A percentile compares a stretch with the other conserved stretches of the same genome.
Conservation (phyloP, 2,888 invertebrate species). For the Teleogryllus oceanicus region DNA sequence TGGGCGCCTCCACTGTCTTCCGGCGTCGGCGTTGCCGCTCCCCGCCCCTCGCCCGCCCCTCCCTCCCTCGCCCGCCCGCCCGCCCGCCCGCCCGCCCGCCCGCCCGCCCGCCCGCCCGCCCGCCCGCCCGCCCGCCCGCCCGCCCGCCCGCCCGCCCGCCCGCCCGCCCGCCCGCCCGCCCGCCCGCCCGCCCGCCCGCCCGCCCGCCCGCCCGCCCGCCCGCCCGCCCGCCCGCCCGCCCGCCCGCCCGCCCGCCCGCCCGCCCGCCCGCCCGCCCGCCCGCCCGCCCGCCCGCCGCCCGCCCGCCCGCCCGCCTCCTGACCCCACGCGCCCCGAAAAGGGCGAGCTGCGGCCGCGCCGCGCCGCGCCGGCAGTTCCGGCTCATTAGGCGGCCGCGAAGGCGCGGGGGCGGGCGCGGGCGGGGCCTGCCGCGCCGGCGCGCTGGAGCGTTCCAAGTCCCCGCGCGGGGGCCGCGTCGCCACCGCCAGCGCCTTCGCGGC, state of each 20-base stretch:
- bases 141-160: not conserved
- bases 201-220: not conserved
- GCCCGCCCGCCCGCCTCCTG: not conserved
- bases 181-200: too few species aligned
- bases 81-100: too few species aligned
- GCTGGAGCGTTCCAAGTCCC: not conserved
- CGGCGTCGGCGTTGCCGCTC: not conserved
- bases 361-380: not conserved
- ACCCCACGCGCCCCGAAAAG: not conserved
- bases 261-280: not conserved
- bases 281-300: too few species aligned
- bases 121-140: too few species aligned
- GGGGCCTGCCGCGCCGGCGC: not conserved
- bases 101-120: not conserved
- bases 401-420: not conserved
- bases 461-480: not conserved
- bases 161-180: not conserved
- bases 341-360: not conserved
- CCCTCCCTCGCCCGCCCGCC: not conserved
- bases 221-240: not conserved
- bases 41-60: too few species aligned
- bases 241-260: too few species aligned
- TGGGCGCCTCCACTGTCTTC: not conserved
- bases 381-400: not conserved
- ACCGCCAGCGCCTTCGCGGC: not conserved